Evolutionary conservation across 1,140 invertebrate genomes (phyloP), one percentile per base, ranked within the genome.

Genomic region (Neodiprion virginianus): DNA sequence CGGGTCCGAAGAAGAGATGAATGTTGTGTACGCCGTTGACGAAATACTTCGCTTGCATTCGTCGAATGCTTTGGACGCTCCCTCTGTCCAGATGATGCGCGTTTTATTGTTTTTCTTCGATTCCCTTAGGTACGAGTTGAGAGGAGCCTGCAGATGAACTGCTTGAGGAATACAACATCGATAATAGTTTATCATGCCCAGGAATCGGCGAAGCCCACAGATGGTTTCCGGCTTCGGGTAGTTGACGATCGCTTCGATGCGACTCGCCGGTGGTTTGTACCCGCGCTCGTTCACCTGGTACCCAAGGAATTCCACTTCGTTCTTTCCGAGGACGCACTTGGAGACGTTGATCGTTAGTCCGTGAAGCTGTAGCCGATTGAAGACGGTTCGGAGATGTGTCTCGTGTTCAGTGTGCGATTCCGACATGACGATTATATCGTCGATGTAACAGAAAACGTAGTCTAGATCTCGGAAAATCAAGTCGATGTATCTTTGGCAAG

Each of bases 401-500:
- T 11, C 70, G 48, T 85, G 82, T 70, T 84, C 72, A 53, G 77
- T 68, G 14, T 71, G 48, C 12, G 69, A 53, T 48, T 65, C 47
- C 21, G 80, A 80, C 4, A 71, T 72, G 17, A 78, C 40, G n/a
- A 78, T 66, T 49, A 81, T 17, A 49, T 81, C 75, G 50, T 74
- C 71, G 10, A 81, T 66, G 71, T 79, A 83, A 8, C 53, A 17
- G 67, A 75, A 80, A 48, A 61, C 71, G 53, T 76, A 82, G 8
- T 67, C 66, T 7, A 79, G 67, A 5, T 61, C 67, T 53, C 48
- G 23, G 8, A 87, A 75, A 1, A 88, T 78, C 14, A 80, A 47
- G 76, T 88, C 83, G 74, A 90, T 89, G 10, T 86, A 78, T 11
- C 88, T 70, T 78, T 89, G 85, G 72, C 89, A 91, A 7, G 71